These are phyloP conservation scores for Marronus borbonicus DNA, from an alignment of 2,888 invertebrate genomes.

Conservation along the genomic window DNA sequence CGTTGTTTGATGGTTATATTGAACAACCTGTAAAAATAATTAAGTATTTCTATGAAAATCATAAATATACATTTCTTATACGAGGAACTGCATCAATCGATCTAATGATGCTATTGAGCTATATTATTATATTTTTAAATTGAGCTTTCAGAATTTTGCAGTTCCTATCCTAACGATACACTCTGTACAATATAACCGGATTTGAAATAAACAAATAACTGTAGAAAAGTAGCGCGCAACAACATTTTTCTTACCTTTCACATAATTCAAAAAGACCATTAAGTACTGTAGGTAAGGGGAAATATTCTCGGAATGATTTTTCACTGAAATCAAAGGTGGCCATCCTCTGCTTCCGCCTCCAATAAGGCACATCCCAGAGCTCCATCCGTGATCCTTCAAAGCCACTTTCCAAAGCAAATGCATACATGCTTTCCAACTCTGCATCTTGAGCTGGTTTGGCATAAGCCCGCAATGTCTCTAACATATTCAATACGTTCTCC, in stretches of 20 bases:
- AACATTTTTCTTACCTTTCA: slow-evolving; percentile 73
- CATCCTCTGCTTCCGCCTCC: slow-evolving; percentile 84
- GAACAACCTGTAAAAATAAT: slow-evolving; percentile 73
- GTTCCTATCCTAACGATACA: too few species aligned
- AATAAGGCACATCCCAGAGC: slow-evolving; percentile 91
- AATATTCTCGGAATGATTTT: slow-evolving; percentile 83
- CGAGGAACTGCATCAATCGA: too few species aligned
- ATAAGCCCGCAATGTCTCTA: slow-evolving; percentile 78
- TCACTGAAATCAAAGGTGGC: slow-evolving; percentile 80
- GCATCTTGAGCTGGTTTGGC: slow-evolving; percentile 83
- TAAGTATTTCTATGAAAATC: too few species aligned
- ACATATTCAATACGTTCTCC: slow-evolving; percentile 80
- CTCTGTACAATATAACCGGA: too few species aligned
- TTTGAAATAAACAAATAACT: too few species aligned
- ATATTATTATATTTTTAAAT: too few species aligned
- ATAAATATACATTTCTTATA: too few species aligned
- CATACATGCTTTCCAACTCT: slow-evolving; percentile 81
- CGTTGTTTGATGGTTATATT: slow-evolving; percentile 82
- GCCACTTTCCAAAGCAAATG: slow-evolving; percentile 83
- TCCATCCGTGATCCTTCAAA: slow-evolving; percentile 78
- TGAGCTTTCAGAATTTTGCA: too few species aligned
- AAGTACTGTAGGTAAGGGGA: slow-evolving; percentile 87
- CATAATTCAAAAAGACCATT: slow-evolving; percentile 83
- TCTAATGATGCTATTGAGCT: too few species aligned
- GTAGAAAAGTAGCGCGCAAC: too few species aligned